Evolutionary conservation across 2,797 vertebrate species (phyloP), one percentile per base, ranked within the genome.

Genomic region (Gymnocypris eckloni): DNA sequence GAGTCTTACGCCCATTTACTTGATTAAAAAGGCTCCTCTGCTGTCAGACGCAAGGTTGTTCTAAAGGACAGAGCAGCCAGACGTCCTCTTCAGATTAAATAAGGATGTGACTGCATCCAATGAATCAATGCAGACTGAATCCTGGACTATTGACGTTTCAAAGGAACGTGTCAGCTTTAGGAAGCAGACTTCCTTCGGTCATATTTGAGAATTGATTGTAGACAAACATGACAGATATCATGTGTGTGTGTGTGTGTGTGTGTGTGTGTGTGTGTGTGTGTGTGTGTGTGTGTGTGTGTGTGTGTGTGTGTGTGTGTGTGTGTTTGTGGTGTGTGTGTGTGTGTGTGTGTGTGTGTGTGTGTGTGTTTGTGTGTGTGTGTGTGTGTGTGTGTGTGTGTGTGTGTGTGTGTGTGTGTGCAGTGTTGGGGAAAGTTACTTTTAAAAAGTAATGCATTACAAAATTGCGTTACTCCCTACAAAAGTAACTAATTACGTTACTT

Each of bases 1-100:
- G 28, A 52, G 39, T 41, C 33, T 15, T 64, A 50, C 41, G 9
- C 16, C 69, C 89, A 84, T 56, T 85, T 81, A 79, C 41, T 37
- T 79, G 86, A 88, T 88, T 88, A 82, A 77, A 88, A 25, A 39
- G 59, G 59, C 71, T 78, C 50, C 83, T 48, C 83, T 79, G 39
- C 52, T 13, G 66, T 33, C 52, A 79, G 66, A 50, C 20, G 5
- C 83, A 61, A 48, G 64, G 56, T 69, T 70, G 77, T 20, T 67
- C 22, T 52, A 7, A 82, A 87, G 78, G 79, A 82, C 81, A 82
- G 37, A 70, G 54, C n/a, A 41, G 20, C 66, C 77, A 72, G 81
- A 82, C 77, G 71, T 86, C 56, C 66, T 69, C 80, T 82, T 87
- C 41, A 20, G 77, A 56, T 77, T 84, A 84, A 77, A 77, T 48